Percentiles rank a stretch among this genome's conserved stretches.
Conservation (phyloP, 2,797 vertebrate genomes). For the Liparis tanakae region DNA sequence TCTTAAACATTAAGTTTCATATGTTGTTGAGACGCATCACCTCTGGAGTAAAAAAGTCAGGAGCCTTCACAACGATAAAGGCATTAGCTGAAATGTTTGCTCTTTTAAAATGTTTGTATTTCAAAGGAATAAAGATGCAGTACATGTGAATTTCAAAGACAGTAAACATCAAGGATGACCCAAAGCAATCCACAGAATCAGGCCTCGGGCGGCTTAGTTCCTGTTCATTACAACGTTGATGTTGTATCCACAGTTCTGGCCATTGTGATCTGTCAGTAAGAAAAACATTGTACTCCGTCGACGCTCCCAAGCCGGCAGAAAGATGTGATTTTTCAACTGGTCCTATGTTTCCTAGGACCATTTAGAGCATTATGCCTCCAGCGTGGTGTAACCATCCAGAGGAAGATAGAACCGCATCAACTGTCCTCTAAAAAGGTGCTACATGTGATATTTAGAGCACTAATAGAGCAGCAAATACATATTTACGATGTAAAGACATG, state of each 20-base stretch:
- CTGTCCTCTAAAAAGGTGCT: neutral
- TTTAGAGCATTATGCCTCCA: too few relatives aligned
- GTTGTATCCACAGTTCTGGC: neutral
- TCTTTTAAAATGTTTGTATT: neutral
- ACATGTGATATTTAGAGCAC: neutral
- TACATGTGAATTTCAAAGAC: neutral
- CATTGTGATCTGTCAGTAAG: neutral
- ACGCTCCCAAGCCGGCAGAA: neutral
- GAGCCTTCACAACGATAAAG: neutral
- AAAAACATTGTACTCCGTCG: neutral
- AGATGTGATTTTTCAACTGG: slow-evolving; percentile 26
- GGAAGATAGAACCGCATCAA: slow-evolving; percentile 22
- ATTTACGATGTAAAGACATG: neutral
- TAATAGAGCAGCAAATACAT: neutral
- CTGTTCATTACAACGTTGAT: neutral
- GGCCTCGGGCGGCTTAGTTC: neutral
- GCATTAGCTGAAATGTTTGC: slow-evolving; percentile 1
- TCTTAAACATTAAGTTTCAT: neutral
- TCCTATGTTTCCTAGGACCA: neutral
- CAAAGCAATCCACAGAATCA: neutral
- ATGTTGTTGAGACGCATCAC: neutral
- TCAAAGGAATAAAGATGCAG: neutral
- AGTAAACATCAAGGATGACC: slow-evolving; percentile 8
- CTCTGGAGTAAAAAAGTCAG: neutral
- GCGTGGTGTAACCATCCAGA: neutral